Percentiles rank a stretch among this genome's conserved stretches.
Evolutionary conservation across 2,797 vertebrate genomes (phyloP).

Genomic region (Craterocephalus amniculus): DNA sequence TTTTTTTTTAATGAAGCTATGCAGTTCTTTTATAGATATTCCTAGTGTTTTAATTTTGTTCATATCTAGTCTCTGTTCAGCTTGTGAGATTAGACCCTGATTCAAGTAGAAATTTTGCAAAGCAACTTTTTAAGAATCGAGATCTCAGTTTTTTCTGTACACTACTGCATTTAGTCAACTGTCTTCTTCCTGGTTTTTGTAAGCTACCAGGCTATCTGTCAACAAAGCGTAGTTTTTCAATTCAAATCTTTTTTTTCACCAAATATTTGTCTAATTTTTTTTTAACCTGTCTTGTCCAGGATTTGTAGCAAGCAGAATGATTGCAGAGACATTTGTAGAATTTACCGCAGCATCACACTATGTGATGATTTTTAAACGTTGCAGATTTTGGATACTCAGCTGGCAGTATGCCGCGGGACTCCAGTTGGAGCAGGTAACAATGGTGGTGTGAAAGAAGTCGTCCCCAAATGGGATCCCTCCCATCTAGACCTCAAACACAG

Average conservation of each 20-base stretch:
- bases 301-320: too few relatives aligned
- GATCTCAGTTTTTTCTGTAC: not conserved
- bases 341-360: not conserved
- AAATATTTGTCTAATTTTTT: too few relatives aligned
- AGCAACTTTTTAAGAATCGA: not conserved
- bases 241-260: not conserved
- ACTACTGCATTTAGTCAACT: not conserved
- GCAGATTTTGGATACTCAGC: conserved; percentile 82
- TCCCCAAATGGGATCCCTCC: conserved; percentile 77
- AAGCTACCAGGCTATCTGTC: not conserved
- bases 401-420: conserved; percentile 56
- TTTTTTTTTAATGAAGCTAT: not conserved
- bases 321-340: not conserved
- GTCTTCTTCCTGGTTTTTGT: not conserved
- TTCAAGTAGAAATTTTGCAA: not conserved
- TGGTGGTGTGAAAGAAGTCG: conserved; percentile 10
- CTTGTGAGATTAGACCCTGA: not conserved
- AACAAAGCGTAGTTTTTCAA: not conserved
- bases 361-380: conserved; percentile 1
- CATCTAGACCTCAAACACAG: conserved; percentile 81
- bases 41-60: not conserved
- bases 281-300: too few relatives aligned
- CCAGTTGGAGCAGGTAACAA: conserved; percentile 58
- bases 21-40: not conserved
- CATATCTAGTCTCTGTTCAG: not conserved